Conservation (phyloP, 1,140 invertebrate genomes). For the Elymnias hypermnestra region DNA sequence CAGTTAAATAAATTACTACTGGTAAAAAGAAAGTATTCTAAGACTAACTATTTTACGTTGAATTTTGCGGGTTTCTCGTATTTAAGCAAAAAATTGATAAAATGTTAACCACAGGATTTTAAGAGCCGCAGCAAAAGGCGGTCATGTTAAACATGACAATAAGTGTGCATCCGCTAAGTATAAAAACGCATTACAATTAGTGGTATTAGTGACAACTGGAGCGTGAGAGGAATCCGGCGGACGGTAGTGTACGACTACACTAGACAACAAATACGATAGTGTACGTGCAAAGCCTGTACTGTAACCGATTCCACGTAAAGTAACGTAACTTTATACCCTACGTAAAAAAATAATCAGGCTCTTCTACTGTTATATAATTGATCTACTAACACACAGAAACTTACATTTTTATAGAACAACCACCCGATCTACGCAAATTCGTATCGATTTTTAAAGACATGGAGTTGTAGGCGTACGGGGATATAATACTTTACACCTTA, state of each 20-base stretch:
- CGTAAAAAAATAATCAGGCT: constrained; percentile 18
- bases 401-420: too few relatives aligned
- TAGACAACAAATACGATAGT: too few relatives aligned
- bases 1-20: too few relatives aligned
- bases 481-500: too few relatives aligned
- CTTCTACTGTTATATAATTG: not conserved
- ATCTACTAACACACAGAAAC: constrained; percentile 3
- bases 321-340: constrained; percentile 35
- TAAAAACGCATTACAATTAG: constrained; percentile 63
- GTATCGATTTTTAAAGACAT: too few relatives aligned
- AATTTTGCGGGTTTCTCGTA: too few relatives aligned
- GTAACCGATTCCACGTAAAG: constrained; percentile 42
- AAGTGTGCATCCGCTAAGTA: constrained; percentile 30
- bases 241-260: constrained; percentile 55
- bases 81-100: not conserved
- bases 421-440: too few relatives aligned
- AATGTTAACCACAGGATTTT: not conserved
- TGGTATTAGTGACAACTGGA: constrained; percentile 66
- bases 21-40: too few relatives aligned
- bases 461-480: too few relatives aligned
- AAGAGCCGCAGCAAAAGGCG: constrained; percentile 10
- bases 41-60: too few relatives aligned
- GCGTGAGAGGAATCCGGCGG: constrained; percentile 66
- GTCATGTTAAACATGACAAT: constrained; percentile 21
- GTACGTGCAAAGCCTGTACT: constrained; percentile 40